These are phyloP conservation scores for Scaptomyza cyrtandrae DNA, from an alignment of 2,888 invertebrate species.

Conservation along the genomic window DNA sequence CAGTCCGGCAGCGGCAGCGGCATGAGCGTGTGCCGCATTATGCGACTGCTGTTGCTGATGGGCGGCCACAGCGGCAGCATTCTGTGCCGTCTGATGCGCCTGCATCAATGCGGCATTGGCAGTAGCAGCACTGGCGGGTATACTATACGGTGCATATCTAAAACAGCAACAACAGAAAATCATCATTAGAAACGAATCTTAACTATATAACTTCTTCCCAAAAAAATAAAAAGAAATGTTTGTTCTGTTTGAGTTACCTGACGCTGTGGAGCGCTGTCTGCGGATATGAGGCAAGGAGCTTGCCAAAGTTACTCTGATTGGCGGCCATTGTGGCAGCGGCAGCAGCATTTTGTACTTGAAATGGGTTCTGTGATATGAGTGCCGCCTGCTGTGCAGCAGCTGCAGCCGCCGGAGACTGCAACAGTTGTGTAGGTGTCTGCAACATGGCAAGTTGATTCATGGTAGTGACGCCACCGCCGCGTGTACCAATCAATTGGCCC, in stretches of 20 bases:
- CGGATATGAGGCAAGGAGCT: constrained; percentile 88
- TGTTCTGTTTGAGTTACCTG: constrained; percentile 78
- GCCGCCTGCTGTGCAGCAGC: constrained; percentile 84
- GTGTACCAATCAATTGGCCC: constrained; percentile 84
- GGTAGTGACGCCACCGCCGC: constrained; percentile 83
- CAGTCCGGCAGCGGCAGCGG: constrained; percentile 62
- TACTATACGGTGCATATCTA: constrained; percentile 88
- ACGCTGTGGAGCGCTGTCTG: constrained; percentile 85
- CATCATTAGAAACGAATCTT: too few species aligned
- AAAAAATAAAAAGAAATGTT: too few species aligned
- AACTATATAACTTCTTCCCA: too few species aligned
- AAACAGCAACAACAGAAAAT: neutral
- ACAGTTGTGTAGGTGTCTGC: constrained; percentile 84
- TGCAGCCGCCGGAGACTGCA: constrained; percentile 82
- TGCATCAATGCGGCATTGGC: constrained; percentile 86
- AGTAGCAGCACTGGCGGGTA: constrained; percentile 86
- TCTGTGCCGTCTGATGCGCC: constrained; percentile 77
- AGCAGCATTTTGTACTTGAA: constrained; percentile 86
- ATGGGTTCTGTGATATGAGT: constrained; percentile 85
- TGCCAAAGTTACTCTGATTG: constrained; percentile 88
- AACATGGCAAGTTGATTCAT: constrained; percentile 87
- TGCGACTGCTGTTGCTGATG: constrained; percentile 77
- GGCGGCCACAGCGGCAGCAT: constrained; percentile 72
- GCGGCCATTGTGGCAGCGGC: constrained; percentile 86
- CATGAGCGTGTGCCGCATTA: constrained; percentile 59